Evolutionary conservation across 2,797 vertebrate genomes (phyloP).

Genomic region (Danio kyathit): DNA sequence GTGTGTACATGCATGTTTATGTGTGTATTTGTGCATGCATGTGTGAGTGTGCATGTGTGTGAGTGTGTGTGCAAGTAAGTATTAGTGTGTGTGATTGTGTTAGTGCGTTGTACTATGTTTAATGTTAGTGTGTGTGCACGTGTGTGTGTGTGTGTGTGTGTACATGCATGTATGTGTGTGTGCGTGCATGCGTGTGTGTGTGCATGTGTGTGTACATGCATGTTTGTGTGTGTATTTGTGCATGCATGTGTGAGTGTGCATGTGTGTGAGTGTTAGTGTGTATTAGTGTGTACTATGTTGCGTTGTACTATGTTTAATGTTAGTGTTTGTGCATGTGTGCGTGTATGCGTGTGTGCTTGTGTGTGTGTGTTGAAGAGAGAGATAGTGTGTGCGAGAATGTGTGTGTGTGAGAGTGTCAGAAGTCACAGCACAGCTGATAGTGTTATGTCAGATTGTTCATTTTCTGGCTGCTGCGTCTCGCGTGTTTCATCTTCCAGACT

Average conservation of each 20-base stretch:
- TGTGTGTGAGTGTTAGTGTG: not conserved
- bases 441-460: conserved; percentile 11
- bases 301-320: too few species aligned
- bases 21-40: too few species aligned
- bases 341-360: conserved; percentile 35
- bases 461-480: conserved; percentile 27
- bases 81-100: too few species aligned
- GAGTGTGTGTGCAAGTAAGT: too few species aligned
- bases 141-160: too few species aligned
- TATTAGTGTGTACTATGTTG: too few species aligned
- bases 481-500: conserved; percentile 69
- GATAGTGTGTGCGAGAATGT: not conserved
- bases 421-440: conserved; percentile 22
- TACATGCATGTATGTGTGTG: too few species aligned
- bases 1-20: too few species aligned
- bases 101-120: too few species aligned
- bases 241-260: conserved; percentile 29
- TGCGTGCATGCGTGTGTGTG: not conserved
- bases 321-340: too few species aligned
- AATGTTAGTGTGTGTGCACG: too few species aligned
- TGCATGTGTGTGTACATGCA: conserved; percentile 27
- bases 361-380: not conserved
- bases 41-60: too few species aligned
- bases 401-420: conserved; percentile 12
- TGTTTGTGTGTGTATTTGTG: conserved; percentile 16